These are phyloP conservation scores for Falco concolor DNA, from an alignment of 2,797 vertebrate genomes.

Conservation along the genomic window DNA sequence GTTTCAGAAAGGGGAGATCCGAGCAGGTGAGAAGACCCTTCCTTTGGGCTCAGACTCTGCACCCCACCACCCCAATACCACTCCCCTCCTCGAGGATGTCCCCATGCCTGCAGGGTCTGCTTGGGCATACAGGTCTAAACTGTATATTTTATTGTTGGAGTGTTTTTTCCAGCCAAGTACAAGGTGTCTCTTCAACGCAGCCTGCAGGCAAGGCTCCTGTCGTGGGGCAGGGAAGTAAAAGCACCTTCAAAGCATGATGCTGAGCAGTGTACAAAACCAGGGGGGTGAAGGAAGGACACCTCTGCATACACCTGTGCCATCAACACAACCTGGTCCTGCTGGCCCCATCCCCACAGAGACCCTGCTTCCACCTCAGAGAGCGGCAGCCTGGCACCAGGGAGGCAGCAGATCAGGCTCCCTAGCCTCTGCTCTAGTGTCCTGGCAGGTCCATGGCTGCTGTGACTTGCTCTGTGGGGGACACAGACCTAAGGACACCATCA, in stretches of 20 bases:
- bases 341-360: not conserved
- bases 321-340: not conserved
- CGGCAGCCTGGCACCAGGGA: not conserved
- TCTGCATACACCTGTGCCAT: not conserved
- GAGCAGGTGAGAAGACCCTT: not conserved
- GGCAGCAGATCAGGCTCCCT: not conserved
- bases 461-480: not conserved
- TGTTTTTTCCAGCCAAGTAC: not conserved
- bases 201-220: not conserved
- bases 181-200: not conserved
- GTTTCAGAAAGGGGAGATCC: not conserved
- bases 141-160: not conserved
- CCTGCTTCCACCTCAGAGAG: not conserved
- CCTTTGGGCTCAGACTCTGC: not conserved
- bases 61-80: rapidly evolving
- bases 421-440: not conserved
- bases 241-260: not conserved
- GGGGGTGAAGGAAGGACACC: not conserved
- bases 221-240: not conserved
- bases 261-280: not conserved
- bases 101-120: not conserved
- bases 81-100: not conserved
- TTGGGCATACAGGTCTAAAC: not conserved
- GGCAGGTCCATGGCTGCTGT: not conserved
- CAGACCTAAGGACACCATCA: not conserved